Evolutionary conservation across 2,113 vertebrate species (phyloP).

Genomic region (Asarcornis scutulata): DNA sequence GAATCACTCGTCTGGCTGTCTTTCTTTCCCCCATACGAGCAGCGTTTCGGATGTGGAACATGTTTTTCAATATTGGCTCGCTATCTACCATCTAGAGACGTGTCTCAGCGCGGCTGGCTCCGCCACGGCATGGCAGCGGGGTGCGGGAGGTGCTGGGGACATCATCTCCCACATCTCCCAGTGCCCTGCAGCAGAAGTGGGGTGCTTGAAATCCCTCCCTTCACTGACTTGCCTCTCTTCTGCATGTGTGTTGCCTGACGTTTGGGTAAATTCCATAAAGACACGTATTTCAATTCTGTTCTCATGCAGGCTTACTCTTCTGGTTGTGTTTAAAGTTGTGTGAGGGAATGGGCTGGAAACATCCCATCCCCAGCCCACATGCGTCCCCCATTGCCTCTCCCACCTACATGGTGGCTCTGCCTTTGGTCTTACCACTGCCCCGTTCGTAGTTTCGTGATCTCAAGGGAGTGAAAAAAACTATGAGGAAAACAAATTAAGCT

Average conservation of each 20-base stretch:
- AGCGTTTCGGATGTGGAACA: neutral
- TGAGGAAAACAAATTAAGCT: neutral
- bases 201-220: neutral
- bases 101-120: neutral
- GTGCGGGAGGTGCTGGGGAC: neutral
- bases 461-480: neutral
- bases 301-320: neutral
- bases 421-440: neutral
- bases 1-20: neutral
- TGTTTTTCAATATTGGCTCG: neutral
- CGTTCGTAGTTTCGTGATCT: neutral
- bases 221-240: neutral
- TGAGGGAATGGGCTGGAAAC: neutral
- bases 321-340: neutral
- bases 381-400: neutral
- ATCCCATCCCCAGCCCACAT: accelerated
- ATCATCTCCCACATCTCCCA: neutral
- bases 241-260: neutral
- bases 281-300: neutral
- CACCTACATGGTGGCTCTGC: accelerated
- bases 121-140: neutral
- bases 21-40: neutral
- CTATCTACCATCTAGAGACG: neutral
- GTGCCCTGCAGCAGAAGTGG: too few relatives aligned
- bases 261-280: neutral